Evolutionary conservation across 2,797 vertebrate genomes (phyloP).

Genomic region (Distichodus sexfasciatus): DNA sequence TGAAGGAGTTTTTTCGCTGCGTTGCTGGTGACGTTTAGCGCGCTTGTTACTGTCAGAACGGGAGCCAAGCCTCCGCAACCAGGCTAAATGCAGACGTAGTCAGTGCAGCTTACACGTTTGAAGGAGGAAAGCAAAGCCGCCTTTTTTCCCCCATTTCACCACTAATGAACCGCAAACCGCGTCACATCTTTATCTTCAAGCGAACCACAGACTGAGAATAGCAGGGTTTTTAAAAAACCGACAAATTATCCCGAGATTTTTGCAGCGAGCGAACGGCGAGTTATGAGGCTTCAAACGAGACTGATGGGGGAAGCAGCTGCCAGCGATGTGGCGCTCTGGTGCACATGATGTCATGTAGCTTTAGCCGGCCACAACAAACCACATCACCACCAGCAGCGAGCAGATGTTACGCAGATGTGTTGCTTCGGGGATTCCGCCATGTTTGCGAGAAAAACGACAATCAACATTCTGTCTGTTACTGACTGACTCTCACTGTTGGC

Average conservation of each 20-base stretch:
- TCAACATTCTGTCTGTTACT: conserved; percentile 18
- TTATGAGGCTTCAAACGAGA: conserved; percentile 53
- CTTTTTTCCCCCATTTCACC: neutral
- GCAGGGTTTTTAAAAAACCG: conserved; percentile 32
- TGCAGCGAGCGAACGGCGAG: conserved; percentile 38
- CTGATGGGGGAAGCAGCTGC: conserved; percentile 38
- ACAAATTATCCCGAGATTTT: conserved; percentile 31
- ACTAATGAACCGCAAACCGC: neutral
- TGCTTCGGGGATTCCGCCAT: conserved; percentile 51
- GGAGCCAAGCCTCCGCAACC: neutral
- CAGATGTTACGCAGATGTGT: conserved; percentile 57
- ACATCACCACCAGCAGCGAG: conserved; percentile 50
- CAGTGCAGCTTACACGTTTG: neutral
- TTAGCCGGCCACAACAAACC: conserved; percentile 50
- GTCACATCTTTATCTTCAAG: conserved; percentile 47
- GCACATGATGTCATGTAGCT: conserved; percentile 52
- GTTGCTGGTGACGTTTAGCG: neutral
- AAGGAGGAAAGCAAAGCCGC: neutral
- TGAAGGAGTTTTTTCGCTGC: neutral
- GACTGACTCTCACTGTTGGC: no score
- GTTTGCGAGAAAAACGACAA: conserved; percentile 45
- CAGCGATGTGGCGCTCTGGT: conserved; percentile 53
- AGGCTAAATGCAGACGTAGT: neutral
- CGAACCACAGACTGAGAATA: conserved; percentile 49
- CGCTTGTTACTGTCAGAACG: neutral